A percentile compares a stretch with the other conserved stretches of the same genome.
These are phyloP conservation scores for Chamaea fasciata DNA, from an alignment of 2,113 vertebrate genomes.

Conservation along the genomic window DNA sequence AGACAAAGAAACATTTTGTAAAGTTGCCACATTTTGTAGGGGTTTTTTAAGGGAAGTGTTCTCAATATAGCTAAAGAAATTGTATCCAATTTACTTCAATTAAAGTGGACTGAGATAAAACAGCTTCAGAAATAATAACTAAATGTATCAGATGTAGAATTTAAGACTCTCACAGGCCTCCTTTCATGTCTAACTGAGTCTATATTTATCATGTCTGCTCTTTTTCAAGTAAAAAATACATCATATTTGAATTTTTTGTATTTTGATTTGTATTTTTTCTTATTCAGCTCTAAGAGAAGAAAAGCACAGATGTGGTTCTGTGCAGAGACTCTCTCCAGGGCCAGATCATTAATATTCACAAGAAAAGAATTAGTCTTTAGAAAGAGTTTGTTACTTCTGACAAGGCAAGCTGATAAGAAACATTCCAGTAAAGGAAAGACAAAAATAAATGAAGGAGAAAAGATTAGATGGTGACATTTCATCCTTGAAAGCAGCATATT, in stretches of 20 bases:
- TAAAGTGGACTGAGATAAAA: background rate
- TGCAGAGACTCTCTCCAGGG: background rate
- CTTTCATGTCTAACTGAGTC: background rate
- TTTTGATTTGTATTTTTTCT: background rate
- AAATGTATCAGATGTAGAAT: background rate
- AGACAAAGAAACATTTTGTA: background rate
- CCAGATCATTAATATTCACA: background rate
- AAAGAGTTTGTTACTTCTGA: constrained; percentile 34
- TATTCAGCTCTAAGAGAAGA: background rate
- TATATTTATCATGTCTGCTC: constrained; percentile 1
- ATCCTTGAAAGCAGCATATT: background rate
- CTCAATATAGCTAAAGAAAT: background rate
- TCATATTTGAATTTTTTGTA: background rate
- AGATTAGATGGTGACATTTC: background rate
- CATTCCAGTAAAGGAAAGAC: constrained; percentile 1
- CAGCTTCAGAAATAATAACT: background rate
- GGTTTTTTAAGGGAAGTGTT: background rate
- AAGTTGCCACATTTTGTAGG: background rate
- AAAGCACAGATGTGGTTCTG: background rate
- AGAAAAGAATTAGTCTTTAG: background rate
- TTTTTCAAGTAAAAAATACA: background rate
- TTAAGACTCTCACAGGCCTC: background rate
- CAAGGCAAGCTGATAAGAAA: constrained; percentile 38
- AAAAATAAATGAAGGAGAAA: background rate
- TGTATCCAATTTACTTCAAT: background rate